Conservation (phyloP, 2,113 vertebrate genomes). For the Pitta sordida region DNA sequence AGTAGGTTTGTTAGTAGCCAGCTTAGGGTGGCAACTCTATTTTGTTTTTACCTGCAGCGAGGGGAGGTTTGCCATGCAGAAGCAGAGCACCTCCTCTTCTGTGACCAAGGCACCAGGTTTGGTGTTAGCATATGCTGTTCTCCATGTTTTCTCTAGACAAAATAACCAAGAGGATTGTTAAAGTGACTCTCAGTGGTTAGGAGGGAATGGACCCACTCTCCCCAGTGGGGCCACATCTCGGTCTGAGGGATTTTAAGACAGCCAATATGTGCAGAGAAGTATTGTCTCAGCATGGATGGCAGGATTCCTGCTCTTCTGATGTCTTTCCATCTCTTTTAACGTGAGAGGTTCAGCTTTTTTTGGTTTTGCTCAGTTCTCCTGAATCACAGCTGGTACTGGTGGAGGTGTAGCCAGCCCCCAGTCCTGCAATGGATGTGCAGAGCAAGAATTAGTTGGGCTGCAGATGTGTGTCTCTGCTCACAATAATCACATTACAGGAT, state of each 20-base stretch:
- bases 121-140: not conserved
- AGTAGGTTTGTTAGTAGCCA: not conserved
- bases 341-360: not conserved
- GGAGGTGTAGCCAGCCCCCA: not conserved
- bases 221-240: not conserved
- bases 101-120: not conserved
- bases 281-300: slow-evolving; percentile 25
- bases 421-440: not conserved
- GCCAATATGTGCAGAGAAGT: not conserved
- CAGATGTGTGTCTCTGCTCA: not conserved
- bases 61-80: not conserved
- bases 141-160: not conserved
- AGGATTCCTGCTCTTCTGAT: not conserved
- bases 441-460: not conserved
- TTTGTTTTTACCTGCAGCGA: not conserved
- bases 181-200: not conserved
- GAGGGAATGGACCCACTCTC: not conserved
- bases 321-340: not conserved
- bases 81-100: not conserved
- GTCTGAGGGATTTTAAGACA: not conserved
- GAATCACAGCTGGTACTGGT: not conserved
- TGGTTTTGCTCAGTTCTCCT: not conserved
- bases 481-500: not conserved
- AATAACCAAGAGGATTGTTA: not conserved
- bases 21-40: not conserved